A percentile compares a stretch with the other conserved stretches of the same genome.
Conservation (phyloP, 2,113 vertebrate genomes). For the Tyrannus savana region DNA sequence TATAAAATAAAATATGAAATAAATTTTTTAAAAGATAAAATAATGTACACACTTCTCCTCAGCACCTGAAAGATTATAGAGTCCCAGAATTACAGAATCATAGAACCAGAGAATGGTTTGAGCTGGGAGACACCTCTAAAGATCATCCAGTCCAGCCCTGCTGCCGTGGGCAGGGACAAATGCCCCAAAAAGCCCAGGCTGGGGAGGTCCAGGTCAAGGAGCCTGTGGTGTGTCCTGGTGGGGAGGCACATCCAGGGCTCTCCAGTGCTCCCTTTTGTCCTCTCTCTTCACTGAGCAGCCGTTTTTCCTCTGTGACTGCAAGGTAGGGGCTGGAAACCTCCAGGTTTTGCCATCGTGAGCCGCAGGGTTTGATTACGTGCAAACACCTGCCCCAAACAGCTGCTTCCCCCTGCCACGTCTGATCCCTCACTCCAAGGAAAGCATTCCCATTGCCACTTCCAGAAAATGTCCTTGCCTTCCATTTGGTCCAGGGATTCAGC, state of each 20-base stretch:
- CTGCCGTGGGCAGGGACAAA: background rate
- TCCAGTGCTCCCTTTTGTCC: background rate
- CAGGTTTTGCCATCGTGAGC: background rate
- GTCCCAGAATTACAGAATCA: background rate
- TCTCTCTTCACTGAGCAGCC: background rate
- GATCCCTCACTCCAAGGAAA: background rate
- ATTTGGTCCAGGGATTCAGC: background rate
- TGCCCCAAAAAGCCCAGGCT: background rate
- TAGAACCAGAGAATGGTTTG: background rate
- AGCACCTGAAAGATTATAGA: background rate
- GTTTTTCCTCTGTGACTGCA: background rate
- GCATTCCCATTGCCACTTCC: background rate
- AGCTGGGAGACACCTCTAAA: background rate
- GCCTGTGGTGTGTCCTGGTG: no score
- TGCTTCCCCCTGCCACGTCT: background rate
- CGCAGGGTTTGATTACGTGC: background rate
- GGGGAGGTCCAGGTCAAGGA: background rate
- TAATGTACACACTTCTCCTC: fast-evolving
- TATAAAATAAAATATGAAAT: no score
- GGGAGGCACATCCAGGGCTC: fast-evolving
- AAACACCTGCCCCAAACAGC: background rate
- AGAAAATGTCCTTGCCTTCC: background rate
- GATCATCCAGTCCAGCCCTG: background rate
- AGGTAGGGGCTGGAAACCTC: background rate
- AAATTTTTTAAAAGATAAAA: no score